A percentile compares a stretch with the other conserved stretches of the same genome.
Evolutionary conservation across 2,113 vertebrate genomes (phyloP).

Genomic region (Callopanchax toddi): DNA sequence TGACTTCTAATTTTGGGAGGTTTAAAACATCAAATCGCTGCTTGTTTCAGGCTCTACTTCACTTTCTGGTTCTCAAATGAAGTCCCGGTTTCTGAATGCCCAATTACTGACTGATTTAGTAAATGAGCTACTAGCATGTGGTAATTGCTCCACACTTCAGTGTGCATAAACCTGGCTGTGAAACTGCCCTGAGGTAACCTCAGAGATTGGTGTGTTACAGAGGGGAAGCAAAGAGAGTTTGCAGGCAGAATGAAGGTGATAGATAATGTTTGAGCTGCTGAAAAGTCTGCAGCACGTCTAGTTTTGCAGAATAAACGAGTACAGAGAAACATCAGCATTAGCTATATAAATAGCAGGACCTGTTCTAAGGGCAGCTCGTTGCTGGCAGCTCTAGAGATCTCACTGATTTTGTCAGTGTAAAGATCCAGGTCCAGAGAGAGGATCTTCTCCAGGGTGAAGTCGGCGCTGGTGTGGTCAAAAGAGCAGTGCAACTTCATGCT

Average conservation of each 20-base stretch:
- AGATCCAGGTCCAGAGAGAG: slow-evolving; percentile 82
- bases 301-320: not conserved
- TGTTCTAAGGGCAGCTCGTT: slow-evolving; percentile 89
- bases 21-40: not conserved
- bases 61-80: not conserved
- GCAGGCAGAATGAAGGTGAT: too few species aligned
- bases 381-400: slow-evolving; percentile 85
- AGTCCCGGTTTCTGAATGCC: not conserved
- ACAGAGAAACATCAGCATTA: not conserved
- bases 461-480: slow-evolving; percentile 81
- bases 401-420: slow-evolving; percentile 80
- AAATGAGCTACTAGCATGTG: slow-evolving; percentile 4
- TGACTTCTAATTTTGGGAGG: too few species aligned
- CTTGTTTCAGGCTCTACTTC: slow-evolving; percentile 1
- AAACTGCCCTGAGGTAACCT: slow-evolving; percentile 2
- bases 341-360: slow-evolving; percentile 65
- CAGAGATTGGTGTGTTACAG: too few species aligned
- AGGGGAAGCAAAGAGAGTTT: not conserved
- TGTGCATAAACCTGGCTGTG: not conserved
- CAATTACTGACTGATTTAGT: slow-evolving; percentile 4
- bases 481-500: slow-evolving; percentile 77
- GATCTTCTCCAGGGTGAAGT: slow-evolving; percentile 87
- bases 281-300: not conserved
- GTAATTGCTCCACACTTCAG: slow-evolving; percentile 5
- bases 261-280: too few species aligned